Conservation (phyloP, 1,140 invertebrate genomes). For the Stratiolaelaps scimitus region DNA sequence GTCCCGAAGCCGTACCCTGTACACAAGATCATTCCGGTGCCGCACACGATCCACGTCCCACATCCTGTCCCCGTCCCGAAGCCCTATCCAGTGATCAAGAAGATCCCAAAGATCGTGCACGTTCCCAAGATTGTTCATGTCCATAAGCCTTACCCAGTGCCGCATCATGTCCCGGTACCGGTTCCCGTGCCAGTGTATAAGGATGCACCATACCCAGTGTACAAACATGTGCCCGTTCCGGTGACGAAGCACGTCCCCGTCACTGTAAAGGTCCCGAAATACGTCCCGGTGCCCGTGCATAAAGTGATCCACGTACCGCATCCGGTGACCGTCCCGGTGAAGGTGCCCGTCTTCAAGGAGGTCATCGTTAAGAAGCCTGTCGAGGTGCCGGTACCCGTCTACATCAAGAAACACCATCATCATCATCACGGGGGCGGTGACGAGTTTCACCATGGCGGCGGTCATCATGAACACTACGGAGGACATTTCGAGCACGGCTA, state of each 20-base stretch:
- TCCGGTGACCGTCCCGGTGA: slow-evolving; percentile 37
- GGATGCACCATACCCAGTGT: slow-evolving; percentile 33
- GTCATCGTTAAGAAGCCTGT: slow-evolving; percentile 38
- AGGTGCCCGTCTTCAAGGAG: slow-evolving; percentile 38
- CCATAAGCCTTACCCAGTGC: slow-evolving; percentile 35
- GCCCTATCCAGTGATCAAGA: slow-evolving; percentile 35
- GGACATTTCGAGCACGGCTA: no score
- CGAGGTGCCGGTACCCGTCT: slow-evolving; percentile 37
- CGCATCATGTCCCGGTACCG: slow-evolving; percentile 35
- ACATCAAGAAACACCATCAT: slow-evolving; percentile 25
- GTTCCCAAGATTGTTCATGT: slow-evolving; percentile 36
- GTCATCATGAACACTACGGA: no score
- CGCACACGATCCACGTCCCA: slow-evolving; percentile 37
- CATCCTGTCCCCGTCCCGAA: slow-evolving; percentile 38
- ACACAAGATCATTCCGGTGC: slow-evolving; percentile 37
- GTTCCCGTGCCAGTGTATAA: slow-evolving; percentile 36
- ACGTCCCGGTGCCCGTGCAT: slow-evolving; percentile 37
- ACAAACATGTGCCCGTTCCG: slow-evolving; percentile 35
- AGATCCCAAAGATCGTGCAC: slow-evolving; percentile 34
- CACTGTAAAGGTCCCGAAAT: slow-evolving; percentile 37
- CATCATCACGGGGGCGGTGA: background rate
- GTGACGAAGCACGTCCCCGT: slow-evolving; percentile 35
- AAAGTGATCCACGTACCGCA: slow-evolving; percentile 38
- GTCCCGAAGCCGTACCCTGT: slow-evolving; percentile 38
- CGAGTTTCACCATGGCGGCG: background rate